Evolutionary conservation across 1,140 invertebrate species (phyloP), one percentile per base, ranked within the genome.

Genomic region (Nomia melanderi): DNA sequence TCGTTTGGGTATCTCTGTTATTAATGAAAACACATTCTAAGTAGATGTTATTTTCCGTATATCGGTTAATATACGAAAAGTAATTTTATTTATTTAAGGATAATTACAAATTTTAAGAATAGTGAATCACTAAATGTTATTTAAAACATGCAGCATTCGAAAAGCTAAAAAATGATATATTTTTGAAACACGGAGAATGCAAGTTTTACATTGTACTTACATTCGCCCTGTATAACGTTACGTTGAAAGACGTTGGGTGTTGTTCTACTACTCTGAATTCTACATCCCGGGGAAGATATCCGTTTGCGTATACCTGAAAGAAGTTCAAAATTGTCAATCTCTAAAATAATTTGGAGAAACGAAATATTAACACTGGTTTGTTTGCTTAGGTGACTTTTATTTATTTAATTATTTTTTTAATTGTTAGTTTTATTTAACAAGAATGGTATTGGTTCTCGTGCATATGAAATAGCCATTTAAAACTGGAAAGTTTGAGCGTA

Each of bases 201-300:
- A 3, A 29, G 17, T 8, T 59, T 36, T 36, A 29, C 29, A 17
- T 41, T 31, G n/a, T 71, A 81, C 93, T 92, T 95, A 97, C 97
- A 94, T 96, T 96, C n/a, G 95, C 94, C 17, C 95, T 94, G 83
- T 95, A 94, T 78, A 98, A 90, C 8, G 97, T 98, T 25, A 98
- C 94, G 91, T 98, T 98, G 41, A 98, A 93, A 53, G 96, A 91
- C 3, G 97, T 98, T 11, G 97, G 96, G 91, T 97, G 96, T 82
- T 95, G 94, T 44, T 97, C 96, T n/a, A 96, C 94, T 6, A 98
- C 96, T 89, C 96, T 95, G 89, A 98, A 97, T 87, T 97, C 96
- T 36, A 97, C 92, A 89, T 98, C 96, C 78, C 94, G 93, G 0
- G 97, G 96, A 53, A 95, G 92, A 88, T 95, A 98, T 33, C 96